Conservation (phyloP, 2,113 vertebrate species). For the Promerops cafer region DNA sequence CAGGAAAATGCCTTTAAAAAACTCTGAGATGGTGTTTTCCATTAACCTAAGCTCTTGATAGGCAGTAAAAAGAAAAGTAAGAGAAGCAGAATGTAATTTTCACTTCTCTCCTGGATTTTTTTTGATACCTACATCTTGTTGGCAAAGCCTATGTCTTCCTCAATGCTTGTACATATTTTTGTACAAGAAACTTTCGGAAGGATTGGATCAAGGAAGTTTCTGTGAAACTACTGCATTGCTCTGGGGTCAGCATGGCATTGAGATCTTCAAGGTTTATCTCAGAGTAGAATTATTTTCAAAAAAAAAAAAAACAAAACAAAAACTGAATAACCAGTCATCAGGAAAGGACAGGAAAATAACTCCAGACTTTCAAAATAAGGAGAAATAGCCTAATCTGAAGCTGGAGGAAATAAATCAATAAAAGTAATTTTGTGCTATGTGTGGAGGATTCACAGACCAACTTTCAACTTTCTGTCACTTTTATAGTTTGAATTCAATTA, state of each 20-base stretch:
- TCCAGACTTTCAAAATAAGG: not conserved
- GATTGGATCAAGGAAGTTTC: not conserved
- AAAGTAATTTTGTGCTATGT: constrained; percentile 22
- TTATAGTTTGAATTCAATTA: not conserved
- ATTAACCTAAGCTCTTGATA: not conserved
- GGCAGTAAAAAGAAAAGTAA: not conserved
- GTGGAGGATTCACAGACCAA: not conserved
- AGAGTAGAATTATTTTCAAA: not conserved
- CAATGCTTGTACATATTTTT: not conserved
- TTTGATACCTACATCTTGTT: not conserved
- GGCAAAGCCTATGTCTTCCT: not conserved
- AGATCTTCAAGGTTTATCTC: not conserved
- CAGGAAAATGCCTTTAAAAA: not conserved
- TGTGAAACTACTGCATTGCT: not conserved
- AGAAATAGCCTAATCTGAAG: not conserved
- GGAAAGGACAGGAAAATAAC: not conserved
- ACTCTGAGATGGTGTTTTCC: not conserved
- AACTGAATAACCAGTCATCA: not conserved
- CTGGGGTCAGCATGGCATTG: not conserved
- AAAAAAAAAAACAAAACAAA: not conserved
- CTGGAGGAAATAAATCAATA: constrained; percentile 31
- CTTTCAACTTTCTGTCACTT: not conserved
- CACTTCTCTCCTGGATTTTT: not conserved
- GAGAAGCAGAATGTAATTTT: not conserved
- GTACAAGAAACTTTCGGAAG: not conserved